A percentile compares a stretch with the other conserved stretches of the same genome.
phyloP scores from a whole-genome alignment of 2,797 vertebrate genomes.

The Pipistrellus kuhlii region DNA sequence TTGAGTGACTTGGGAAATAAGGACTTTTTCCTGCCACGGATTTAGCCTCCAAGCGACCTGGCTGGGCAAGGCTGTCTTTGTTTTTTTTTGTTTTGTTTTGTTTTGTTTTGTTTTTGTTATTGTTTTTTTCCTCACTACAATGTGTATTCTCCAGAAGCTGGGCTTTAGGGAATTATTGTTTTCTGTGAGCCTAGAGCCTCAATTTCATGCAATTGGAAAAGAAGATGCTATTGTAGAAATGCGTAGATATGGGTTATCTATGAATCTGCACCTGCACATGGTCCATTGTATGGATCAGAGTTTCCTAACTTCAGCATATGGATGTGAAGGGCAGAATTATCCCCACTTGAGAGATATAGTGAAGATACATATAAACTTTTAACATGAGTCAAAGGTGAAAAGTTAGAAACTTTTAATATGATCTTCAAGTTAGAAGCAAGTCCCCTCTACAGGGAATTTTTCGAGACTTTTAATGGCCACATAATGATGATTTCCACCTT shows the following conservation, averaged over 20 bases:
- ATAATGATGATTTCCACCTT: neutral
- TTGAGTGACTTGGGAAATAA: neutral
- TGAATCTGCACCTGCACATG: neutral
- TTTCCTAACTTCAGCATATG: neutral
- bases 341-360: neutral
- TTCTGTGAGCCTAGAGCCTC: neutral
- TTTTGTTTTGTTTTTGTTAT: neutral
- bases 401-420: neutral
- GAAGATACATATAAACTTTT: neutral
- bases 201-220: neutral
- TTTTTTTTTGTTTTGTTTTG: neutral
- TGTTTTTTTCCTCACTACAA: neutral
- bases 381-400: neutral
- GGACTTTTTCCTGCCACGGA: neutral
- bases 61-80: neutral
- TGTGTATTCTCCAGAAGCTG: neutral
- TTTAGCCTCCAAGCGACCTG: neutral
- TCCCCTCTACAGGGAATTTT: neutral
- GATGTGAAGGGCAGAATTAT: neutral
- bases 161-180: neutral
- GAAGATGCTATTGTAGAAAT: neutral
- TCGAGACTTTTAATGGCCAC: neutral
- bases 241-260: accelerated
- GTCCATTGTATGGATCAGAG: neutral
- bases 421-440: conserved; percentile 11